phyloP scores from a whole-genome alignment of 35 echinoderm and acorn worm species.

The Diadema setosum region DNA sequence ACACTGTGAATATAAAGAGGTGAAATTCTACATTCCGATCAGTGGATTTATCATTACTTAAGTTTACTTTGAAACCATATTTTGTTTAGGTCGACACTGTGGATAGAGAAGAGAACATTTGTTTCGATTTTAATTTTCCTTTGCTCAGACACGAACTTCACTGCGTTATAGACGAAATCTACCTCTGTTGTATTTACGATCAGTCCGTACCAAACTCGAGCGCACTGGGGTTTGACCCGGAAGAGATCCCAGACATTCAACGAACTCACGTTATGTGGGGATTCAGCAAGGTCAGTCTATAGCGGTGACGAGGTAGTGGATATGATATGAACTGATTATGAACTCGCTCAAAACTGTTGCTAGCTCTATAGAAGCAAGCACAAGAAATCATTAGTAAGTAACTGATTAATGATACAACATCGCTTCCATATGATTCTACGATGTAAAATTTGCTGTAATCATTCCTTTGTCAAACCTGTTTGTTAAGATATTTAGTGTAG shows the following conservation, averaged over 20 bases:
- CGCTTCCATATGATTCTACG: background rate
- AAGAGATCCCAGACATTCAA: background rate
- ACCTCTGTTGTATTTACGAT: background rate
- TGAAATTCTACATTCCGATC: no score
- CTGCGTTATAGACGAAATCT: background rate
- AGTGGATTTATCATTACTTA: no score
- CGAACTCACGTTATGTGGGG: background rate
- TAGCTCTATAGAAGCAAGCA: background rate
- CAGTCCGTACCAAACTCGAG: background rate
- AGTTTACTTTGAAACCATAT: no score
- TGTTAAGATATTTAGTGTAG: background rate
- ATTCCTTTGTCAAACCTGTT: background rate
- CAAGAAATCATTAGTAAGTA: background rate
- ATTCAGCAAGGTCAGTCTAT: background rate
- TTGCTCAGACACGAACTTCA: background rate
- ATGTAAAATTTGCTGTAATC: background rate
- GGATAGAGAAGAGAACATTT: no score
- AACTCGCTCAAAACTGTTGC: background rate
- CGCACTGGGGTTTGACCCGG: background rate
- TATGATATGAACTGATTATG: background rate
- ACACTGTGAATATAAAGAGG: no score
- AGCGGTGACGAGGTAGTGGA: background rate
- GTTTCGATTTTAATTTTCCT: no score
- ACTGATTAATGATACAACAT: background rate
- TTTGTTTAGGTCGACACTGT: no score